These are phyloP conservation scores for Conchocele bisecta DNA, from an alignment of 2,888 invertebrate species.

Conservation along the genomic window DNA sequence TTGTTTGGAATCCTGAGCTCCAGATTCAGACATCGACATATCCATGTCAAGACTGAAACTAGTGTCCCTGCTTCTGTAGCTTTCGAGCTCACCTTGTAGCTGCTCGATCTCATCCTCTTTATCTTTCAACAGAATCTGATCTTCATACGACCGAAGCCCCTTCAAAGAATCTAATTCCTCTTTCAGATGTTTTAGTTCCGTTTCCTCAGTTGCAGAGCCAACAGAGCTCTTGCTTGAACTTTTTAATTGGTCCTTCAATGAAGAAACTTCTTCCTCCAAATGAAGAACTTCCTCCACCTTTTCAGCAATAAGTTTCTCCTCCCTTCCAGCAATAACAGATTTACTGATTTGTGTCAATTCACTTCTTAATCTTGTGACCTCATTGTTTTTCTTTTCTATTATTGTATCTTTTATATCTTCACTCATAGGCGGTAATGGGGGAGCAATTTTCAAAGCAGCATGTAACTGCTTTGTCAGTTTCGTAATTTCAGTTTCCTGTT, in stretches of 20 bases:
- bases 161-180: conserved; percentile 51
- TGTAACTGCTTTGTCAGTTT: conserved; percentile 52
- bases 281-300: conserved; percentile 45
- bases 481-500: conserved; percentile 33
- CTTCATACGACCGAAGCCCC: conserved; percentile 52
- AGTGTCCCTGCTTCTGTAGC: conserved; percentile 42
- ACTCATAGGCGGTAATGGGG: conserved; percentile 31
- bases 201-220: conserved; percentile 15
- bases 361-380: conserved; percentile 26
- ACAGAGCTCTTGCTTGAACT: conserved; percentile 17
- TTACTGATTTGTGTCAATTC: conserved; percentile 34
- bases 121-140: conserved; percentile 52
- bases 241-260: conserved; percentile 36
- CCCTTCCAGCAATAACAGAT: conserved; percentile 39
- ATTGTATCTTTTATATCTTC: conserved; percentile 44
- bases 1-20: conserved; percentile 35
- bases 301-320: conserved; percentile 39
- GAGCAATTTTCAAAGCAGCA: conserved; percentile 34
- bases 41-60: conserved; percentile 35
- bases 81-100: conserved; percentile 52
- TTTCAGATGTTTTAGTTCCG: conserved; percentile 29
- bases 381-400: conserved; percentile 41
- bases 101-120: conserved; percentile 64
- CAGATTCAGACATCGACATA: conserved; percentile 16
- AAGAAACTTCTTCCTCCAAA: conserved; percentile 35